A percentile compares a stretch with the other conserved stretches of the same genome.
phyloP scores from a whole-genome alignment of 2,888 invertebrate genomes.

The Xiphydria camelus region DNA sequence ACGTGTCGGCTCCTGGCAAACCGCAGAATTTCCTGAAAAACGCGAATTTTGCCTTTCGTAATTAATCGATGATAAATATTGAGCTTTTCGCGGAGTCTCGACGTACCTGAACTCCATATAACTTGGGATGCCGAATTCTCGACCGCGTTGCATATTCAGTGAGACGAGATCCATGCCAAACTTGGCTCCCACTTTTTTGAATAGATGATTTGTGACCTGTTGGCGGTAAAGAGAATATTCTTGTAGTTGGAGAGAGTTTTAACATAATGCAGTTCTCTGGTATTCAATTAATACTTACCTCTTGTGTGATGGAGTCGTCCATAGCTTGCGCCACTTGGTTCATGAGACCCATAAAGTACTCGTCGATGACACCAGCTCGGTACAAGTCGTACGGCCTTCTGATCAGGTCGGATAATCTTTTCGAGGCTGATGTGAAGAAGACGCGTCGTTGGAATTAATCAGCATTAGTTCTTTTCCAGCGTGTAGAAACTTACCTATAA shows the following conservation, averaged over 20 bases:
- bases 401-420: constrained; percentile 84
- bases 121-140: constrained; percentile 88
- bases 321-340: constrained; percentile 94
- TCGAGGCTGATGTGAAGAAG: constrained; percentile 70
- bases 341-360: constrained; percentile 90
- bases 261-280: not conserved
- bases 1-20: constrained; percentile 74
- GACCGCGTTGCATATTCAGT: constrained; percentile 90
- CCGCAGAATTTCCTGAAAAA: constrained; percentile 79
- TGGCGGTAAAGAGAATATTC: constrained; percentile 50
- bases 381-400: constrained; percentile 88
- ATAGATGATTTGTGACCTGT: constrained; percentile 89
- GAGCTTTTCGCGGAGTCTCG: not conserved
- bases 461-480: too few species aligned
- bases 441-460: too few species aligned
- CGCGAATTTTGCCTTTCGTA: not conserved
- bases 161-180: constrained; percentile 90
- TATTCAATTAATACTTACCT: constrained; percentile 49
- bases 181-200: constrained; percentile 79
- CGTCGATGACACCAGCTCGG: constrained; percentile 86
- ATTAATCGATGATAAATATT: constrained; percentile 10
- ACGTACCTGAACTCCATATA: constrained; percentile 82
- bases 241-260: not conserved
- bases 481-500: constrained; percentile 79
- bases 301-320: constrained; percentile 88